Evolutionary conservation across 2,113 vertebrate genomes (phyloP).

Genomic region (Mastomys natalensis): DNA sequence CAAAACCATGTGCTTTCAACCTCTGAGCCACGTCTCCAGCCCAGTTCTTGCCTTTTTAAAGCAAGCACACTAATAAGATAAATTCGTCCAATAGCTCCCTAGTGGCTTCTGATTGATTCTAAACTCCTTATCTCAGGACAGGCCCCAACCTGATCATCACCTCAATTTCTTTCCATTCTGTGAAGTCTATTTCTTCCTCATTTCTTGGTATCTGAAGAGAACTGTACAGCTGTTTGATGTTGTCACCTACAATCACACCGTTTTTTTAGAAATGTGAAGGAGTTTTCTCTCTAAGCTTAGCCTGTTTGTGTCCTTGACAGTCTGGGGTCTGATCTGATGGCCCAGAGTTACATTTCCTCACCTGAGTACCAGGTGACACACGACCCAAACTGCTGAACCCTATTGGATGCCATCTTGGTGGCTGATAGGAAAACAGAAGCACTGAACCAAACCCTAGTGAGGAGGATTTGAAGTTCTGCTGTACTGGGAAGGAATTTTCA

Average conservation of each 20-base stretch:
- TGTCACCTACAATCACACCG: background rate
- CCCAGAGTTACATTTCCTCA: background rate
- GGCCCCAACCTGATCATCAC: background rate
- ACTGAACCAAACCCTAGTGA: background rate
- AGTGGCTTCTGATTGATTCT: background rate
- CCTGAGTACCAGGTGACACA: background rate
- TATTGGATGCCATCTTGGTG: background rate
- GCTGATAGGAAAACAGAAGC: background rate
- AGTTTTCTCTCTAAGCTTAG: conserved; percentile 32
- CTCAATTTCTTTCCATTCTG: background rate
- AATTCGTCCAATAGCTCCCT: background rate
- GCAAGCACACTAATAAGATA: background rate
- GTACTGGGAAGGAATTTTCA: conserved; percentile 33
- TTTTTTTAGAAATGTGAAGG: background rate
- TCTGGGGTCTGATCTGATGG: background rate
- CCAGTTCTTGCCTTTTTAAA: background rate
- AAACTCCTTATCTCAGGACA: background rate
- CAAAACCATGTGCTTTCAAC: background rate
- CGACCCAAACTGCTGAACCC: background rate
- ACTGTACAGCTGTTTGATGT: background rate
- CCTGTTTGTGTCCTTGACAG: background rate
- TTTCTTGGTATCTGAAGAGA: background rate
- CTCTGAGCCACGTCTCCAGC: background rate
- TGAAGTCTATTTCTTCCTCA: conserved; percentile 10
- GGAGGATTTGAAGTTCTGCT: conserved; percentile 19